These are phyloP conservation scores for Lanius collurio DNA, from an alignment of 2,113 vertebrate species.

Conservation along the genomic window DNA sequence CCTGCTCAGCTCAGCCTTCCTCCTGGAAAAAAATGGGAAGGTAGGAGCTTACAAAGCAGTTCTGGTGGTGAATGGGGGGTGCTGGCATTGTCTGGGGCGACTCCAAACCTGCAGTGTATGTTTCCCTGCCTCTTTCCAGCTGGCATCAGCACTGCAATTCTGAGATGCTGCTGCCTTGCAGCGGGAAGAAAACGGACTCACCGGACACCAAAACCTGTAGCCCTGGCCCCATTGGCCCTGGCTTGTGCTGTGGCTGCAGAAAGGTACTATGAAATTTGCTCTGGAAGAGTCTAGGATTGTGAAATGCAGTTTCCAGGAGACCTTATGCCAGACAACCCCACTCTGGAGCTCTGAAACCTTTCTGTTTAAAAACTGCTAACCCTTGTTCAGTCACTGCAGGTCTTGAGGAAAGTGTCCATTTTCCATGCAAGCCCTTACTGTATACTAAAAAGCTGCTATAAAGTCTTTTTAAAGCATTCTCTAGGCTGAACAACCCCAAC, in stretches of 20 bases:
- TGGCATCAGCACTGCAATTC: fast-evolving
- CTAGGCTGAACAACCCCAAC: not conserved
- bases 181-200: not conserved
- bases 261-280: not conserved
- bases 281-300: not conserved
- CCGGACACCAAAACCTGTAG: fast-evolving
- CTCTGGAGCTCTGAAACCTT: not conserved
- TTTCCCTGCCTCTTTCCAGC: not conserved
- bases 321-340: fast-evolving
- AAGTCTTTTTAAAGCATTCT: not conserved
- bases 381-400: not conserved
- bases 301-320: not conserved
- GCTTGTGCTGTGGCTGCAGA: not conserved
- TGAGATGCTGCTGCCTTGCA: not conserved
- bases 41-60: not conserved
- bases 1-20: fast-evolving
- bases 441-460: not conserved
- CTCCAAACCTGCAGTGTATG: no score
- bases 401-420: not conserved
- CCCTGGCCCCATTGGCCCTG: not conserved
- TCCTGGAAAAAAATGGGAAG: not conserved
- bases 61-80: fast-evolving
- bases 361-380: not conserved
- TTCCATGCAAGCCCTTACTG: not conserved
- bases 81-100: not conserved